Conservation (phyloP, 2,797 vertebrate species). For the Salmo trutta region DNA sequence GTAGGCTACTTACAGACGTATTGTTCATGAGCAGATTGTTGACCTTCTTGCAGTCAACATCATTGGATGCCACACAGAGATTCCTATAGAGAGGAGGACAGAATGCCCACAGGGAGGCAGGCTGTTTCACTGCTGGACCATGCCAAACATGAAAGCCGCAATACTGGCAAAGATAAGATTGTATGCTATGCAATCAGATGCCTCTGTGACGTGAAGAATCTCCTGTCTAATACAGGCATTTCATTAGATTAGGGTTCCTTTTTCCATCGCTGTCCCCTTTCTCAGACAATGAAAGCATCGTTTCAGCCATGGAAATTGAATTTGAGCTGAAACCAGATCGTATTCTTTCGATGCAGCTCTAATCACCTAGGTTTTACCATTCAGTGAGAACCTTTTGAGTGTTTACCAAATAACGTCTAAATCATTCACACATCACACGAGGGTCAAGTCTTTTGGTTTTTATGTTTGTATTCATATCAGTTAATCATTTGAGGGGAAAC, state of each 20-base stretch:
- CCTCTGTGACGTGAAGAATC: background rate
- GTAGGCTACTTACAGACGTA: background rate
- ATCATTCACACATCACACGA: background rate
- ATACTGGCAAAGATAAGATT: background rate
- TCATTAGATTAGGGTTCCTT: background rate
- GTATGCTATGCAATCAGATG: background rate
- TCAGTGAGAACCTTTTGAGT: background rate
- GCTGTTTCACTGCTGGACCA: background rate
- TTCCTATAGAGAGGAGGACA: background rate
- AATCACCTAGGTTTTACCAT: background rate
- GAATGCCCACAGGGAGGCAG: background rate
- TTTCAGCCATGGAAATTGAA: slow-evolving; percentile 9
- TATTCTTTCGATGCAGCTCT: background rate
- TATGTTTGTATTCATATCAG: background rate
- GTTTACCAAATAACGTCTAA: background rate
- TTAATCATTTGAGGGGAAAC: background rate
- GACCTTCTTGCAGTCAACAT: background rate
- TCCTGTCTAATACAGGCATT: background rate
- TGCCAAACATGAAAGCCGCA: background rate
- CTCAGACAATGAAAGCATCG: background rate
- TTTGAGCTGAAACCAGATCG: slow-evolving; percentile 1
- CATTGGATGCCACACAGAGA: background rate
- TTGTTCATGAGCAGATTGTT: background rate
- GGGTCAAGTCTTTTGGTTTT: background rate
- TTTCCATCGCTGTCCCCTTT: background rate